Evolutionary conservation across 2,797 vertebrate genomes (phyloP), one percentile per base, ranked within the genome.

Genomic region (Carduelis carduelis): DNA sequence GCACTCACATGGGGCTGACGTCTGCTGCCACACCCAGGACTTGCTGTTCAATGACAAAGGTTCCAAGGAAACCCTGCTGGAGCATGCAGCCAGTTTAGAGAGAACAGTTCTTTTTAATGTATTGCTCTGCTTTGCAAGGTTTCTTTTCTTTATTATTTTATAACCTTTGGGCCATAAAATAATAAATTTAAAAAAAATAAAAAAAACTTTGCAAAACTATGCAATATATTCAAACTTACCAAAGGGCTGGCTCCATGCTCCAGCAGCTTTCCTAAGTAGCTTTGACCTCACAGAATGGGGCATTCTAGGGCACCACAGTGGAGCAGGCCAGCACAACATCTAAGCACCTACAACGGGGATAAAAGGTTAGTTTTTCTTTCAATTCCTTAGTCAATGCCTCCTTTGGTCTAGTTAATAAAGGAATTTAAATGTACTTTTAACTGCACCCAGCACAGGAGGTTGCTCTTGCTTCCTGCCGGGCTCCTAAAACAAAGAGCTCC

Each of bases 121-220:
- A 97, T 96, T 97, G 96, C 96, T 97, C 93, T 95, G 96, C 94
- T 97, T 97, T 97, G 96, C 96, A 97, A 97, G 88, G 96, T 97
- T 97, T 97, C 91, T 96, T 94, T 93, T 96, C 84, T 92, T 97
- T 97, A 97, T 97, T 97, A 97, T 97, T 96, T 97, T 96, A 97
- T 96, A 96, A 80, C 89, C 66, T 69, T 93, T 35, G 82, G 94
- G 92, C 72, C 87, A 96, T 96, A 97, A 96, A 97, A 97, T 96
- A 97, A 95, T 95, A 97, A 95, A 81, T 63, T 52, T 3, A 0
- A 1, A 3, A 55, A 74, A 91, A 93, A 41, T 41, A 78, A 8
- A 57, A 57, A 94, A 92, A 95, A 96, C 96, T 96, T 97, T 97
- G 96, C 94, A 97, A 97, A 97, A 95, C 93, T 87, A 94, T 39